Conservation (phyloP, 2,113 vertebrate species). For the Ascaphus truei region DNA sequence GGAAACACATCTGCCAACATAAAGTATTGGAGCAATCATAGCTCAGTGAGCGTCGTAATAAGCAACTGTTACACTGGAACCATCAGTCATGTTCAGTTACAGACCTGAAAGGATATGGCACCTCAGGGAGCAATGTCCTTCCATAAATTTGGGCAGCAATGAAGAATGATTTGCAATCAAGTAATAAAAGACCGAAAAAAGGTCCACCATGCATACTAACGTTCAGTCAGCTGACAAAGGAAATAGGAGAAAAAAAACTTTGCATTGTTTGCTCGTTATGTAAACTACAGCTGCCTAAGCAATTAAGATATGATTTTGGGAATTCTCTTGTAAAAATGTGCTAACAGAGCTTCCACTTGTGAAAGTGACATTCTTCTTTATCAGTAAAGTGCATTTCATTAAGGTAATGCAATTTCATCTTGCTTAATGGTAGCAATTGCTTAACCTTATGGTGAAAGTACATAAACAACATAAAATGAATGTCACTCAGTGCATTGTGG, state of each 20-base stretch:
- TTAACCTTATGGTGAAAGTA: constrained; percentile 77
- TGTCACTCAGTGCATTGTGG: constrained; percentile 54
- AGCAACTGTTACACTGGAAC: constrained; percentile 81
- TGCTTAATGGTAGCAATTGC: constrained; percentile 73
- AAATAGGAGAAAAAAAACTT: constrained; percentile 78
- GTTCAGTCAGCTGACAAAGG: constrained; percentile 75
- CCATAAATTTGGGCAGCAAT: constrained; percentile 86
- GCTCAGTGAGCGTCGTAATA: constrained; percentile 79
- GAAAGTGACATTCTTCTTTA: constrained; percentile 80
- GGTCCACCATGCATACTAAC: constrained; percentile 78
- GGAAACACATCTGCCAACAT: constrained; percentile 88
- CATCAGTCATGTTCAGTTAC: constrained; percentile 84
- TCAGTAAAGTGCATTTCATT: constrained; percentile 79
- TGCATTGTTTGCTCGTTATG: constrained; percentile 80
- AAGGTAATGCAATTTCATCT: constrained; percentile 75
- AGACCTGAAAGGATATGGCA: constrained; percentile 82
- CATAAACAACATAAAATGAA: constrained; percentile 75
- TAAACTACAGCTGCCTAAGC: constrained; percentile 81
- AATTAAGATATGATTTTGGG: constrained; percentile 83
- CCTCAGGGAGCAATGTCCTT: constrained; percentile 84
- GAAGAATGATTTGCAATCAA: constrained; percentile 87
- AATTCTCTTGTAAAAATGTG: constrained; percentile 79
- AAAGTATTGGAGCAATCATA: constrained; percentile 86
- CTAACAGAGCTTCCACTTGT: constrained; percentile 75
- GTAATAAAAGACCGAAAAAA: constrained; percentile 79